These are phyloP conservation scores for Salvator merianae DNA, from an alignment of 2,113 vertebrate genomes.

Conservation along the genomic window DNA sequence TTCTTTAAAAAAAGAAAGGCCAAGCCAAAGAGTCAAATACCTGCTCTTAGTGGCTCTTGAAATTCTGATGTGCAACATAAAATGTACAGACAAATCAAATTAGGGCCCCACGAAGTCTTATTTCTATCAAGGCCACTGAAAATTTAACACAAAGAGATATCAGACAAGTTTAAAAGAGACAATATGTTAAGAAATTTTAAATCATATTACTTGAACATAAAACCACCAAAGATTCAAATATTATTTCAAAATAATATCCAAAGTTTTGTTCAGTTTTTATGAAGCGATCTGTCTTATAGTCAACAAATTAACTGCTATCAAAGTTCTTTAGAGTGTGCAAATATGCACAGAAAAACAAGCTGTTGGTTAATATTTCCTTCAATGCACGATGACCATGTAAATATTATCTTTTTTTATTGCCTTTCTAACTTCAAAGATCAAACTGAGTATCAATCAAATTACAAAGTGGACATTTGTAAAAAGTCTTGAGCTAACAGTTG, in stretches of 20 bases:
- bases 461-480: conserved; percentile 25
- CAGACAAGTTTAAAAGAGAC: conserved; percentile 10
- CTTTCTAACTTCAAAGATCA: conserved; percentile 6
- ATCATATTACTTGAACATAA: conserved; percentile 56
- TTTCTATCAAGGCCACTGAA: conserved; percentile 40
- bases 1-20: background rate
- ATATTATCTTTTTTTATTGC: conserved; percentile 18
- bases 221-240: conserved; percentile 43
- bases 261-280: conserved; percentile 58
- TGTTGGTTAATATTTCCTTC: conserved; percentile 30
- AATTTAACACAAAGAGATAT: background rate
- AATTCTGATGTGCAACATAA: conserved; percentile 5
- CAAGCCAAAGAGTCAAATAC: background rate
- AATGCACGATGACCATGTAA: conserved; percentile 15
- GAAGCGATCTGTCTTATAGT: conserved; percentile 65
- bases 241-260: conserved; percentile 45
- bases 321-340: conserved; percentile 46
- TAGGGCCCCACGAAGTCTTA: conserved; percentile 18
- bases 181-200: conserved; percentile 37
- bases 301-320: conserved; percentile 61
- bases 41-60: conserved; percentile 29
- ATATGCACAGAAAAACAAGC: conserved; percentile 17
- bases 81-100: conserved; percentile 42
- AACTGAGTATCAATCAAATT: conserved; percentile 33
- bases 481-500: background rate